Conservation (phyloP, 2,888 invertebrate genomes). For the Cepaea hortensis region DNA sequence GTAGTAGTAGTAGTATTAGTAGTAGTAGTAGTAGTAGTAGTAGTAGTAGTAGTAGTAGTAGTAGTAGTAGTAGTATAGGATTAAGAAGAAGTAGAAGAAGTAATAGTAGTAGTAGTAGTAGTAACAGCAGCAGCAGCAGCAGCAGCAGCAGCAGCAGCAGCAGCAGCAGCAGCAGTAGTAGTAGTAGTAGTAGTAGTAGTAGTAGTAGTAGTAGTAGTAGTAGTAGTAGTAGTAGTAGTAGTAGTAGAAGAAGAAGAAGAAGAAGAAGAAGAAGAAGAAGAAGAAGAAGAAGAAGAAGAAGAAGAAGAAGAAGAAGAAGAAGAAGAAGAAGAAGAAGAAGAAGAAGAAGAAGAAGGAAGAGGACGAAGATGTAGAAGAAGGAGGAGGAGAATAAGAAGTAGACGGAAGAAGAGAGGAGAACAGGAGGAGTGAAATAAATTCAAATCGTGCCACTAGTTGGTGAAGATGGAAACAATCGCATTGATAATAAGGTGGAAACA, state of each 20-base stretch:
- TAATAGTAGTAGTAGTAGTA: slow-evolving; percentile 3
- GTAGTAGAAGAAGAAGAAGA: slow-evolving; percentile 8
- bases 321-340: slow-evolving; percentile 18
- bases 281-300: slow-evolving; percentile 17
- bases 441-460: too few relatives aligned
- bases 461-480: too few relatives aligned
- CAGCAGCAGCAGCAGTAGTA: not conserved
- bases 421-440: not conserved
- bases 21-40: not conserved
- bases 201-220: not conserved
- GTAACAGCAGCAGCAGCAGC: too few relatives aligned
- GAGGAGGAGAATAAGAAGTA: not conserved
- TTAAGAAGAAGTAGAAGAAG: slow-evolving; percentile 18
- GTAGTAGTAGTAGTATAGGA: not conserved
- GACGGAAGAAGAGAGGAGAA: not conserved
- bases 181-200: not conserved
- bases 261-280: slow-evolving; percentile 10
- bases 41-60: too few relatives aligned
- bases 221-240: not conserved
- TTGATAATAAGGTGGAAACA: too few relatives aligned
- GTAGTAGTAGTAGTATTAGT: slow-evolving; percentile 10
- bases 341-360: not conserved
- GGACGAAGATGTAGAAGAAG: not conserved
- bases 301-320: slow-evolving; percentile 11
- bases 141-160: not conserved